Evolutionary conservation across 2,888 invertebrate genomes (phyloP), one percentile per base, ranked within the genome.

Genomic region (Drosophila subquinaria): DNA sequence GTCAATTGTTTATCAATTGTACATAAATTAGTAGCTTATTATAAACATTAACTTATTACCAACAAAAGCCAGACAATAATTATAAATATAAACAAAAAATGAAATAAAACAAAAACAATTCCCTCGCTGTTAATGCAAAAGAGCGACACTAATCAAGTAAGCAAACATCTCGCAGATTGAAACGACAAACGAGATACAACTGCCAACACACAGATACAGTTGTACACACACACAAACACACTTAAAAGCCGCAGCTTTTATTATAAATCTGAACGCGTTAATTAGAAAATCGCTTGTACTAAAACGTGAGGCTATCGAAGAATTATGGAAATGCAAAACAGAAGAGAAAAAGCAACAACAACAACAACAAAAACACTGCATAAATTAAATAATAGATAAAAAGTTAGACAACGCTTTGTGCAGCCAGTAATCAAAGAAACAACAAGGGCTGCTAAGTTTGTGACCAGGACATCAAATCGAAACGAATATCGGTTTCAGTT

Each of bases 301-400:
- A 45, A 81, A 87, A 84, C 82, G 86, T 82, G 87, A 78, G 62
- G 36, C 15, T 62, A 47, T 55, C 48, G 47, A 62, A 56, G 68
- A 79, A 60, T 80, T 84, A 81, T 85, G 76, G 59, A 73, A 73
- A 88, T 83, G 82, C 82, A 76, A 47, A 79, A 68, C 8, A 68
- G 67, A 52, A 61, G 53, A 51, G 27, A 2, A 51, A 36, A 4
- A 52, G 13, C 27, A 38, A 36, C 52, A 23, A 27, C 23, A 38
- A 36, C 52, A 23, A 27, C 23, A 51, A 27, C n/a, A 53, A 23
- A 47, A 23, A 23, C 47, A 15, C 65, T 73, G 82, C 72, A 83
- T 83, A 88, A 79, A 85, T 88, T 81, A 79, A 70, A 81, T 78
- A 73, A 73, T 79, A 83, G 62, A 71, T 76, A 73, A 67, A 69